phyloP scores from a whole-genome alignment of 2,888 invertebrate genomes.

The Auanema freiburgensis region DNA sequence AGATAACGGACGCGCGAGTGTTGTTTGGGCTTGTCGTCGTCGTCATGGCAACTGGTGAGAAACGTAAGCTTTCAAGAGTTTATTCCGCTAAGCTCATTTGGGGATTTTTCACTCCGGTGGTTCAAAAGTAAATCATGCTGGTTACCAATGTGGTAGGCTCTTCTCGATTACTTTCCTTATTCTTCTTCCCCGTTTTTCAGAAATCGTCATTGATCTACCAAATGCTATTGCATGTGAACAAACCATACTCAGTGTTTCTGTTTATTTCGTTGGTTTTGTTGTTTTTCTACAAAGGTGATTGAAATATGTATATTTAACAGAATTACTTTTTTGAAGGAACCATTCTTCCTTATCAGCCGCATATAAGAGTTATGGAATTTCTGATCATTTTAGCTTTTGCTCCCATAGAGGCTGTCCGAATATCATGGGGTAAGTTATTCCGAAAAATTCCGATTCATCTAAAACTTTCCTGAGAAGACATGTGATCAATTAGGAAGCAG shows the following conservation, averaged over 20 bases:
- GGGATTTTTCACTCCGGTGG: too few relatives aligned
- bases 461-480: too few relatives aligned
- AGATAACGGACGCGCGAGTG: too few relatives aligned
- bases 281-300: constrained; percentile 33
- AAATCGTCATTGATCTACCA: constrained; percentile 38
- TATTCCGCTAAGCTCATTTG: too few relatives aligned
- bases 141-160: background rate
- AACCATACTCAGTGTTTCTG: constrained; percentile 25
- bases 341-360: constrained; percentile 40
- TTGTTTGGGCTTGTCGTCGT: background rate
- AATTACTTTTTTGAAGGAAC: constrained; percentile 28
- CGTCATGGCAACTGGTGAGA: constrained; percentile 6
- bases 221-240: constrained; percentile 26
- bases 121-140: constrained; percentile 5
- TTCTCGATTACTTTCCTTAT: background rate
- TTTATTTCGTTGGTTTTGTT: constrained; percentile 27
- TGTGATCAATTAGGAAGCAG: too few relatives aligned
- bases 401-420: constrained; percentile 49
- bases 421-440: constrained; percentile 48
- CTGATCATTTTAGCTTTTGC: constrained; percentile 44
- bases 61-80: too few relatives aligned
- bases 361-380: constrained; percentile 47
- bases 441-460: too few relatives aligned
- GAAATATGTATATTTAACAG: constrained; percentile 1
- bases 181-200: constrained; percentile 18